Evolutionary conservation across 2,888 invertebrate genomes (phyloP), one percentile per base, ranked within the genome.

Genomic region (Melanargia galathea): DNA sequence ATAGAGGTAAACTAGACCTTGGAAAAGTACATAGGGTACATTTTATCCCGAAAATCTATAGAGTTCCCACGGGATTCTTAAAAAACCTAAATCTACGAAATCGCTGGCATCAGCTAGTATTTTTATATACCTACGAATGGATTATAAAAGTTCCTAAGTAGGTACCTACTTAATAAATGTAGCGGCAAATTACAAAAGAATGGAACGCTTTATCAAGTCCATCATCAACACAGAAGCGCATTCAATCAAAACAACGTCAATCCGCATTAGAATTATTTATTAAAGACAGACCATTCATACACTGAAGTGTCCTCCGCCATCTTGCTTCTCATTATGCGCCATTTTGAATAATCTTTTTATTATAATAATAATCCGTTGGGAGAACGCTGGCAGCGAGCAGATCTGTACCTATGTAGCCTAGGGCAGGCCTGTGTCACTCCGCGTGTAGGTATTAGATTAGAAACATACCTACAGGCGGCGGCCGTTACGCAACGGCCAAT

Each of bases 311-410:
- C 67, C 65, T 67, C 81, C 76, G 86, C 88, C 89, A 90, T 88
- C 75, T 88, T 87, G 81, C 62, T 73, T 75, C 75, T 79, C 74
- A 77, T 82, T 80, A 79, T 82, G 77, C 81, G 82, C 83, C 82
- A 82, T 84, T 72, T 84, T 83, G 30, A 52, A 52, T 52, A 52
- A 51, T 49, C 49, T 51, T 78, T 81, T 81, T 81, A 82, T 80
- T 75, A 75, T 74, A 26, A 40, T 74, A 26, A 40, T 86, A 86
- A 83, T 81, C 76, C 77, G 72, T 78, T 77, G 76, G 77, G 49
- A 16, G 30, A 51, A 4, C 1, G 45, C 13, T 46, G 45, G 20
- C 77, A 75, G 80, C 80, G 80, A 73, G 74, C 86, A 86, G 86
- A 86, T 86, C 86, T 75, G 70, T 68, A 69, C 70, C n/a, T n/a